Evolutionary conservation across 1,140 invertebrate species (phyloP).

Genomic region (Sinonovacula constricta): DNA sequence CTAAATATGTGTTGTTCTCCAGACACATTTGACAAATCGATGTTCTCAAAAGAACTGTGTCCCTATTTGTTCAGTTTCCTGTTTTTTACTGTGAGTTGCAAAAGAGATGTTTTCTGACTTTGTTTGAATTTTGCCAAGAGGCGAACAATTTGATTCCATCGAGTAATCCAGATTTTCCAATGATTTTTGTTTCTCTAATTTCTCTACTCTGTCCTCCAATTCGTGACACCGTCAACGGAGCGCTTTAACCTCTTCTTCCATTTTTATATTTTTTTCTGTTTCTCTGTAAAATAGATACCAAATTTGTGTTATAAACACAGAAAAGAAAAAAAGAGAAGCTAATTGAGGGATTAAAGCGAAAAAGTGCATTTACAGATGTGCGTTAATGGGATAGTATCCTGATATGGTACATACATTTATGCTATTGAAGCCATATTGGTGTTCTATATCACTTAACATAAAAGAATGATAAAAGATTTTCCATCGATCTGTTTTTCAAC

Average conservation of each 20-base stretch:
- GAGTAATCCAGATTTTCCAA: constrained; percentile 26
- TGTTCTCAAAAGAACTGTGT: constrained; percentile 23
- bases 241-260: constrained; percentile 11
- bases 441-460: constrained; percentile 1
- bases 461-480: neutral
- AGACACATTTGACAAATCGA: constrained; percentile 23
- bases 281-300: neutral
- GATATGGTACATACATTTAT: neutral
- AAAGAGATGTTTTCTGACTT: constrained; percentile 25
- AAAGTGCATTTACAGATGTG: neutral
- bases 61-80: constrained; percentile 22
- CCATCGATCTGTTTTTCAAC: neutral
- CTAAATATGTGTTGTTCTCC: constrained; percentile 22
- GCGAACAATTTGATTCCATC: constrained; percentile 21
- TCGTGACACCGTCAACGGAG: constrained; percentile 12
- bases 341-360: neutral
- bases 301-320: neutral
- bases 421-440: neutral
- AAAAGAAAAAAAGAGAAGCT: neutral
- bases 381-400: neutral
- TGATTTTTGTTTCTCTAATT: constrained; percentile 24
- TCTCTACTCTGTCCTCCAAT: constrained; percentile 21
- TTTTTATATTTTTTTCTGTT: neutral
- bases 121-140: constrained; percentile 14
- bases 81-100: constrained; percentile 23